A percentile compares a stretch with the other conserved stretches of the same genome.
These are phyloP conservation scores for Colinus virginianus DNA, from an alignment of 2,113 vertebrate genomes.

Conservation along the genomic window DNA sequence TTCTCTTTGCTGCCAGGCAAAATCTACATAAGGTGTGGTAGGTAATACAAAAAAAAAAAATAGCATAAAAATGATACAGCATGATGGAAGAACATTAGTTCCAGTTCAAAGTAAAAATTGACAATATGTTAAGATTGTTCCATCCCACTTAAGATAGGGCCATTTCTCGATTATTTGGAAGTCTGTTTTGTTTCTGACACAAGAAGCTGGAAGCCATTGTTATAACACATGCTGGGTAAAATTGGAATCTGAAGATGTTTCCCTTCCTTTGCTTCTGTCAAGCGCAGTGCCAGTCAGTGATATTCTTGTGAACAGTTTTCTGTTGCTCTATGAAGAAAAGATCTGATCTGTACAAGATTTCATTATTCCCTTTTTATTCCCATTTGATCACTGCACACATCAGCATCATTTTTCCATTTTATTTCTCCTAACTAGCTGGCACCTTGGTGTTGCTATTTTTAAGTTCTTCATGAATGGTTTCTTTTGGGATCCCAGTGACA, in stretches of 20 bases:
- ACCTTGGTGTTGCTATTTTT: background rate
- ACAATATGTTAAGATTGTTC: background rate
- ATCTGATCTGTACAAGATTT: background rate
- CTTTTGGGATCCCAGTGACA: background rate
- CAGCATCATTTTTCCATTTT: background rate
- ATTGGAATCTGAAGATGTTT: background rate
- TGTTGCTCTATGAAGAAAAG: background rate
- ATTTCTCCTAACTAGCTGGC: background rate
- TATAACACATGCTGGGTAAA: background rate
- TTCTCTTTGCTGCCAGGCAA: background rate
- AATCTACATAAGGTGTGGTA: background rate
- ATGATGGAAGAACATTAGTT: background rate
- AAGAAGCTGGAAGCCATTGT: background rate
- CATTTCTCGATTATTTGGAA: background rate
- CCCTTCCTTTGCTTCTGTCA: background rate
- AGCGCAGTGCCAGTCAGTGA: background rate
- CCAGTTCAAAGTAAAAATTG: background rate
- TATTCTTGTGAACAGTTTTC: background rate
- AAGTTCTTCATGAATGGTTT: background rate
- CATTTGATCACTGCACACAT: background rate
- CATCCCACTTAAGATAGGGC: background rate
- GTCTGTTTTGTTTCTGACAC: background rate
- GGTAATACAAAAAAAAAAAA: background rate
- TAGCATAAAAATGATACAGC: background rate
- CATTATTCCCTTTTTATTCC: background rate